phyloP scores from a whole-genome alignment of 92 coral and sea anemone species.

The Siderastrea radians region DNA sequence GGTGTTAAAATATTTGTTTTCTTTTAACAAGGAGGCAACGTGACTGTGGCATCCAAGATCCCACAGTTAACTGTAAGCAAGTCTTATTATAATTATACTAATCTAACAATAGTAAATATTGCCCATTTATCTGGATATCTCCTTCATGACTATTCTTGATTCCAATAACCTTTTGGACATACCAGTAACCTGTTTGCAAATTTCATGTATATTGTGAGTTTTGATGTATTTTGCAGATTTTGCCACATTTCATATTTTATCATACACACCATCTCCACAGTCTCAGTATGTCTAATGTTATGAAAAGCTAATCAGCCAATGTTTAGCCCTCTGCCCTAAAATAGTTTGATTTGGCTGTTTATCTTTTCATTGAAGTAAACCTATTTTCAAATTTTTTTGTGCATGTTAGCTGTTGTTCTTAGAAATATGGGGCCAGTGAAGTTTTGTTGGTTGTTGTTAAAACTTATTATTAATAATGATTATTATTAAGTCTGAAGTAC shows the following conservation, averaged over 20 bases:
- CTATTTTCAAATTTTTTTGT: not conserved
- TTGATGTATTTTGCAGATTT: not conserved
- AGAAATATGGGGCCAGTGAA: not conserved
- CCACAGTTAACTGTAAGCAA: not conserved
- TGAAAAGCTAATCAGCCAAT: constrained; percentile 27
- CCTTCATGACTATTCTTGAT: not conserved
- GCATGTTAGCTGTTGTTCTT: not conserved
- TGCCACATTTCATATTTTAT: constrained; percentile 6
- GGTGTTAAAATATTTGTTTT: constrained; percentile 22
- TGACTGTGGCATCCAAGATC: constrained; percentile 6
- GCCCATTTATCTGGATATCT: not conserved
- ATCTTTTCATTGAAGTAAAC: constrained; percentile 2
- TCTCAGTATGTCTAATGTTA: not conserved
- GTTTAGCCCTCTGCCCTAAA: constrained; percentile 22
- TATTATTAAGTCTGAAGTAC: not conserved
- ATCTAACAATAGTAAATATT: not conserved
- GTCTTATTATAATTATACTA: not conserved
- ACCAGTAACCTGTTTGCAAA: not conserved
- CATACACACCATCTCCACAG: not conserved
- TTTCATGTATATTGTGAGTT: not conserved
- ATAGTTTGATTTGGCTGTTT: constrained; percentile 11
- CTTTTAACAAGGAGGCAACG: constrained; percentile 12
- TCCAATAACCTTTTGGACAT: not conserved
- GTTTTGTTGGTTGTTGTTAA: not conserved
- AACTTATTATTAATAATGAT: not conserved